Evolutionary conservation across 1,140 invertebrate species (phyloP).

Genomic region (Drosophila punjabiensis): DNA sequence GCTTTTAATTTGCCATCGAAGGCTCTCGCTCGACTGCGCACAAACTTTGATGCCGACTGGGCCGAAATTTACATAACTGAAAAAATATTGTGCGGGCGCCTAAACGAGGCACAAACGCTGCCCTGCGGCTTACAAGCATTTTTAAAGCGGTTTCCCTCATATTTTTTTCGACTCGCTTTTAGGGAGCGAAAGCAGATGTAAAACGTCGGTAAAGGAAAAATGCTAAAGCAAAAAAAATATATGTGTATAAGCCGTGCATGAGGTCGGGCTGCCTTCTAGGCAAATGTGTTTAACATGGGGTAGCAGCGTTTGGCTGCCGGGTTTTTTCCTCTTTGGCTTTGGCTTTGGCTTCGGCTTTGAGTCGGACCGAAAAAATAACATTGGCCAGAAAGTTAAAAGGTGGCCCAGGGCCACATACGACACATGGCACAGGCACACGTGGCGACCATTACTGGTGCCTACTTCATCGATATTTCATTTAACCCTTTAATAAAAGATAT

Average conservation of each 20-base stretch:
- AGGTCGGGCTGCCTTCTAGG: conserved; percentile 50
- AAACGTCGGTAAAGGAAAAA: conserved; percentile 47
- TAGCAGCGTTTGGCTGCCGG: conserved; percentile 16
- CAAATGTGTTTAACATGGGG: conserved; percentile 60
- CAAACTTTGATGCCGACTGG: conserved; percentile 36
- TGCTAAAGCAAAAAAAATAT: conserved; percentile 13
- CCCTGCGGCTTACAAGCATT: conserved; percentile 61
- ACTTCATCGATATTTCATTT: conserved; percentile 58
- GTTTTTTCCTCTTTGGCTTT: conserved; percentile 7
- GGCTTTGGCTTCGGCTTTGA: conserved; percentile 22
- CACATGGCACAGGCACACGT: conserved; percentile 38
- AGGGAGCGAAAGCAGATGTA: conserved; percentile 48
- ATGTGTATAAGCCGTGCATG: conserved; percentile 62
- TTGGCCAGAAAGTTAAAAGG: conserved; percentile 54
- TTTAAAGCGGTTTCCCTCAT: conserved; percentile 48
- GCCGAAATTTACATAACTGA: conserved; percentile 58
- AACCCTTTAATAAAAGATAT: conserved; percentile 47
- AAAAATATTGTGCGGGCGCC: conserved; percentile 57
- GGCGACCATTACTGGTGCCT: conserved; percentile 40
- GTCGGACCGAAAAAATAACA: conserved; percentile 28
- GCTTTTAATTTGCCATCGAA: conserved; percentile 56
- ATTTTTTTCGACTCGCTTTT: conserved; percentile 11
- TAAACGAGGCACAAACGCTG: conserved; percentile 60
- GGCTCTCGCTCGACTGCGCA: conserved; percentile 34
- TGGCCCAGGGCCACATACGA: conserved; percentile 43